phyloP scores from a whole-genome alignment of 1,140 invertebrate genomes.

The Tetraneura akinire region DNA sequence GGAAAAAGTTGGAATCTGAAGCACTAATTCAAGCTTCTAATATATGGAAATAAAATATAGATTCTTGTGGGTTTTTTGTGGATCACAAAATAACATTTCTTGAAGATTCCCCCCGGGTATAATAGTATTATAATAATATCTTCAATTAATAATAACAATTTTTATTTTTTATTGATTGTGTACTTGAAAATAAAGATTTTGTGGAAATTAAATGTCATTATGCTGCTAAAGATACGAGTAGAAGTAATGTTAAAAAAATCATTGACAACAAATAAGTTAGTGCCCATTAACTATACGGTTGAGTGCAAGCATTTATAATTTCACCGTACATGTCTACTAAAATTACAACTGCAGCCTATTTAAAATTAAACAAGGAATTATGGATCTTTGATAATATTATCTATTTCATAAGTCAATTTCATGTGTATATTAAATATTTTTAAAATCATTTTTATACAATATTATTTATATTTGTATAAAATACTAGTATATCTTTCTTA shows the following conservation, averaged over 20 bases:
- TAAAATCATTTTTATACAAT: too few relatives aligned
- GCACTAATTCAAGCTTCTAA: neutral
- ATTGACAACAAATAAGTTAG: neutral
- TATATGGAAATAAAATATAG: neutral
- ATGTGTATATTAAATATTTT: too few relatives aligned
- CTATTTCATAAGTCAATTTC: too few relatives aligned
- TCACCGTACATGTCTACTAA: too few relatives aligned
- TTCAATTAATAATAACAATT: neutral
- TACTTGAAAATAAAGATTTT: neutral
- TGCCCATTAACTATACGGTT: too few relatives aligned
- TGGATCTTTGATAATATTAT: too few relatives aligned
- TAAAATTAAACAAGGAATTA: too few relatives aligned
- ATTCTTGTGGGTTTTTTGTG: neutral
- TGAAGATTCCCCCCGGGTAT: neutral
- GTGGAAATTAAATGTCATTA: constrained; percentile 24
- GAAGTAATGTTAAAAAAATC: neutral
- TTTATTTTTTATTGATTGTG: neutral
- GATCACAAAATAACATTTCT: neutral
- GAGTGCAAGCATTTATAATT: too few relatives aligned
- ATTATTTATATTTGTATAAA: too few relatives aligned
- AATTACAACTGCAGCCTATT: too few relatives aligned
- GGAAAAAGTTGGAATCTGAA: neutral
- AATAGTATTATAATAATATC: neutral
- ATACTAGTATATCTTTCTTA: too few relatives aligned
- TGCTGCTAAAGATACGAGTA: neutral